A percentile compares a stretch with the other conserved stretches of the same genome.
Conservation (phyloP, 2,113 vertebrate species). For the Eublepharis macularius region DNA sequence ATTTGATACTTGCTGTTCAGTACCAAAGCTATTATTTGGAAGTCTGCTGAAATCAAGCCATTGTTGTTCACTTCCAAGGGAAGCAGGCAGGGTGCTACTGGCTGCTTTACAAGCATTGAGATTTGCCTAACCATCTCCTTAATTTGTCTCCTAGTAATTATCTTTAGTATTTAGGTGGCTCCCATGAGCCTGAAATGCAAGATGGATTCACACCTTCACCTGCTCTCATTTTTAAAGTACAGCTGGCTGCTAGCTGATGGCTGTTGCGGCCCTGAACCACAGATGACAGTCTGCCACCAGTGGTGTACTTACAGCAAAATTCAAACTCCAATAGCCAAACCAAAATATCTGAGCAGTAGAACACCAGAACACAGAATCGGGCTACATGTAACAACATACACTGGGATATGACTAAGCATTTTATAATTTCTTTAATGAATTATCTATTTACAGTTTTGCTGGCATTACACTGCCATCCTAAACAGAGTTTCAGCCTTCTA, state of each 20-base stretch:
- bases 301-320: background rate
- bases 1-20: background rate
- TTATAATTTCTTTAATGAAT: slow-evolving; percentile 23
- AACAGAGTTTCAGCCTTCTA: no score
- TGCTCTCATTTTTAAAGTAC: background rate
- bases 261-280: background rate
- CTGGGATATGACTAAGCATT: background rate
- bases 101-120: background rate
- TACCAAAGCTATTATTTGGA: background rate
- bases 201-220: background rate
- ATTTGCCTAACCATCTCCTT: background rate
- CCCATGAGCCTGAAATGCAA: background rate
- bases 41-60: background rate
- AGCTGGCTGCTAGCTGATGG: background rate
- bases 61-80: background rate
- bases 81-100: background rate
- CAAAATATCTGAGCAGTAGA: background rate
- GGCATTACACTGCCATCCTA: no score
- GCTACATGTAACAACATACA: background rate
- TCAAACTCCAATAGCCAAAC: background rate
- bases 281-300: background rate
- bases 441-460: accelerated
- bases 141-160: background rate
- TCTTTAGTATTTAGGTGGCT: background rate
- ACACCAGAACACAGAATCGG: background rate